A percentile compares a stretch with the other conserved stretches of the same genome.
phyloP scores from a whole-genome alignment of 2,888 invertebrate genomes.

The Keiferia lycopersicella region DNA sequence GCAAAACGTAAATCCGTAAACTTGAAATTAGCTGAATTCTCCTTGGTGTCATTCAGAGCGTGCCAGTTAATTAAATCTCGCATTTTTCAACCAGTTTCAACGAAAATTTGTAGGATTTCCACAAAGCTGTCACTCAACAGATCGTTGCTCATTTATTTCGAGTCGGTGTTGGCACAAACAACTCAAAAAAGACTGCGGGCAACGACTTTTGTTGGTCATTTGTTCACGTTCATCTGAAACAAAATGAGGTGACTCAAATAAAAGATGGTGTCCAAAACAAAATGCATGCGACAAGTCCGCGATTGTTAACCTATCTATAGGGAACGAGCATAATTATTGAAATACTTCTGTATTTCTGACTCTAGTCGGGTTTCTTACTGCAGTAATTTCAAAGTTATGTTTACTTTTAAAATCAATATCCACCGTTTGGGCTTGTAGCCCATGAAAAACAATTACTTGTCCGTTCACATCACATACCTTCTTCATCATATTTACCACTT shows the following conservation, averaged over 20 bases:
- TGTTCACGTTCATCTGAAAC: neutral
- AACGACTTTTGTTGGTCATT: constrained; percentile 15
- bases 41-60: neutral
- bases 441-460: too few relatives aligned
- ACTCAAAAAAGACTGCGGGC: neutral
- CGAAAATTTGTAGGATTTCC: neutral
- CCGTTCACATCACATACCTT: too few relatives aligned
- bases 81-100: neutral
- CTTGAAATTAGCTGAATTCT: neutral
- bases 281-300: too few relatives aligned
- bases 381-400: too few relatives aligned
- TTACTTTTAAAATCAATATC: too few relatives aligned
- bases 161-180: constrained; percentile 15
- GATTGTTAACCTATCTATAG: too few relatives aligned
- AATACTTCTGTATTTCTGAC: too few relatives aligned
- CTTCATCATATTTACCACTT: too few relatives aligned
- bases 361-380: too few relatives aligned
- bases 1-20: neutral
- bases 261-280: too few relatives aligned
- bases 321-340: too few relatives aligned
- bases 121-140: constrained; percentile 6
- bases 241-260: neutral
- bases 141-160: constrained; percentile 14
- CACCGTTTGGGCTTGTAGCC: too few relatives aligned
- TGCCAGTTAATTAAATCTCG: neutral